Conservation (phyloP, 2,888 invertebrate species). For the Mythimna loreyi region DNA sequence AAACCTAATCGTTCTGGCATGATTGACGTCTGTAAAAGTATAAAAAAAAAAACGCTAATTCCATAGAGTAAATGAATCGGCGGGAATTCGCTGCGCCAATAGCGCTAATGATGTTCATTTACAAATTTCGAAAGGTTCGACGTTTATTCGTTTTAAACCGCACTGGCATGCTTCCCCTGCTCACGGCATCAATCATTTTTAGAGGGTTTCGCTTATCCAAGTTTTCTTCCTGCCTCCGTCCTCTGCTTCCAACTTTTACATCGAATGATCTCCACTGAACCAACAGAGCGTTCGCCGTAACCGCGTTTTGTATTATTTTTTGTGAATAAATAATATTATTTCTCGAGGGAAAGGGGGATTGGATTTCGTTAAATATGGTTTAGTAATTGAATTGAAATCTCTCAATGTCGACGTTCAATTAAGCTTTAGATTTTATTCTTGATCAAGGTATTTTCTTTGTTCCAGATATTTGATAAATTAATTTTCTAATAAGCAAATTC, state of each 20-base stretch:
- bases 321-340: conserved; percentile 91
- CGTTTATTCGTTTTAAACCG: conserved; percentile 89
- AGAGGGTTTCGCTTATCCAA: conserved; percentile 91
- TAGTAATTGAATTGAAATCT: conserved; percentile 91
- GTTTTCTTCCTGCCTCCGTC: conserved; percentile 87
- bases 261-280: conserved; percentile 90
- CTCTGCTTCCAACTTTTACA: conserved; percentile 86
- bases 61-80: conserved; percentile 82
- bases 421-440: conserved; percentile 87
- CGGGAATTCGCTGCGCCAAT: conserved; percentile 76
- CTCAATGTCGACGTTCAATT: conserved; percentile 91
- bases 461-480: conserved; percentile 81
- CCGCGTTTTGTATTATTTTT: conserved; percentile 90
- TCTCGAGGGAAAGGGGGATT: conserved; percentile 89
- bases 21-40: conserved; percentile 80
- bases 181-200: conserved; percentile 90
- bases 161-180: conserved; percentile 79
- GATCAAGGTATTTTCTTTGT: conserved; percentile 88
- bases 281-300: conserved; percentile 87
- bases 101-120: conserved; percentile 89
- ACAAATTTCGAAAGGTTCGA: conserved; percentile 86
- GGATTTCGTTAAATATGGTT: conserved; percentile 91
- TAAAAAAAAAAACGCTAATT: conserved; percentile 76
- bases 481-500: conserved; percentile 70
- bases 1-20: conserved; percentile 70